These are phyloP conservation scores for Hirundo rustica DNA, from an alignment of 2,797 vertebrate genomes.

Conservation along the genomic window DNA sequence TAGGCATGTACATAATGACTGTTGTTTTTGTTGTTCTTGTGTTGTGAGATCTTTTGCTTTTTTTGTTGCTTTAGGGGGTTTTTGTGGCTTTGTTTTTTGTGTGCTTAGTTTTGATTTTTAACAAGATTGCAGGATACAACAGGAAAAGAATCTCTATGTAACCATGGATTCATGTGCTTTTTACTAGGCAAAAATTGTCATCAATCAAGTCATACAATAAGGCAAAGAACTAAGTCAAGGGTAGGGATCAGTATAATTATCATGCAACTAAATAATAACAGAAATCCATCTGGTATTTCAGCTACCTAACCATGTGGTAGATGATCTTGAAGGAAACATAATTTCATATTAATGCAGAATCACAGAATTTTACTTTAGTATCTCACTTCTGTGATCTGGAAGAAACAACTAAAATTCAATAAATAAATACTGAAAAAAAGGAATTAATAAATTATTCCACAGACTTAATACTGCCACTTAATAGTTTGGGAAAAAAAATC, in stretches of 20 bases:
- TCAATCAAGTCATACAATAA: background rate
- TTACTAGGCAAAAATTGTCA: background rate
- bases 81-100: background rate
- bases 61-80: background rate
- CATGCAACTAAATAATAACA: background rate
- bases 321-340: background rate
- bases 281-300: background rate
- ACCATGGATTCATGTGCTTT: background rate
- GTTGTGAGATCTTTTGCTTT: background rate
- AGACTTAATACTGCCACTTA: background rate
- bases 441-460: background rate
- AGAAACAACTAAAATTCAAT: background rate
- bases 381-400: background rate
- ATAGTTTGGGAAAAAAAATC: background rate
- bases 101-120: background rate
- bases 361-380: background rate
- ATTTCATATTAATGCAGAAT: background rate
- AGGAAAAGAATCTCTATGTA: background rate
- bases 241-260: background rate
- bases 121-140: background rate
- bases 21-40: accelerated
- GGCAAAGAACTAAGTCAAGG: background rate
- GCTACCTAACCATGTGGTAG: background rate
- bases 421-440: background rate
- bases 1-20: background rate